A percentile compares a stretch with the other conserved stretches of the same genome.
Conservation (phyloP, 2,888 invertebrate genomes). For the Anorthoa munda region DNA sequence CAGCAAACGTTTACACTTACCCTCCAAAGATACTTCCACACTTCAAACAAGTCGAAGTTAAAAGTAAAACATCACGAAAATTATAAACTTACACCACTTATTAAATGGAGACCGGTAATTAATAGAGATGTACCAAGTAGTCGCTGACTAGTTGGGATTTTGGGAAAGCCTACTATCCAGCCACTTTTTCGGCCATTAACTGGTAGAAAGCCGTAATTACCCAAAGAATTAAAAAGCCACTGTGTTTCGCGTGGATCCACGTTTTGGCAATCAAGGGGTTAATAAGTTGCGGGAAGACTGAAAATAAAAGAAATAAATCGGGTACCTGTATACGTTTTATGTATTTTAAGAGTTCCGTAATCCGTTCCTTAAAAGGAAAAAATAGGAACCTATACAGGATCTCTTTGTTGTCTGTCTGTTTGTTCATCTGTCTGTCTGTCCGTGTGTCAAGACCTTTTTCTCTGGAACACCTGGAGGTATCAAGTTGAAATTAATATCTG, state of each 20-base stretch:
- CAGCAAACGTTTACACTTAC: constrained; percentile 41
- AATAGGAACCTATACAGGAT: too few relatives aligned
- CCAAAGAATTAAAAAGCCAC: too few relatives aligned
- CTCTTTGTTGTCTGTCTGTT: too few relatives aligned
- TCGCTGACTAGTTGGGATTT: not conserved
- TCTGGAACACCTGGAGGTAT: too few relatives aligned
- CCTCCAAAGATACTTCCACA: constrained; percentile 45
- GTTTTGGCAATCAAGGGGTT: too few relatives aligned
- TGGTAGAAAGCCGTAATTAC: too few relatives aligned
- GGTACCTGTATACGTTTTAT: not conserved
- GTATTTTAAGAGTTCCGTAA: not conserved
- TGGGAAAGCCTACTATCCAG: not conserved
- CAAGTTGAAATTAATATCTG: too few relatives aligned
- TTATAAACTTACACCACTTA: constrained; percentile 51
- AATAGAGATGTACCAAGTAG: not conserved
- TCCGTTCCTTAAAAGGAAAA: too few relatives aligned
- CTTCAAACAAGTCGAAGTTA: constrained; percentile 45
- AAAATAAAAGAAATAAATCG: not conserved
- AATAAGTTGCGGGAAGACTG: not conserved
- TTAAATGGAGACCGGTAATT: constrained; percentile 44
- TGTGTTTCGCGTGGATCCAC: too few relatives aligned
- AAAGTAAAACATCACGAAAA: constrained; percentile 43
- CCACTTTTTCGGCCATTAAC: too few relatives aligned
- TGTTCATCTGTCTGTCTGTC: too few relatives aligned
- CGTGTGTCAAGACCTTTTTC: too few relatives aligned